Conservation (phyloP, 2,113 vertebrate genomes). For the Haemorhous mexicanus region DNA sequence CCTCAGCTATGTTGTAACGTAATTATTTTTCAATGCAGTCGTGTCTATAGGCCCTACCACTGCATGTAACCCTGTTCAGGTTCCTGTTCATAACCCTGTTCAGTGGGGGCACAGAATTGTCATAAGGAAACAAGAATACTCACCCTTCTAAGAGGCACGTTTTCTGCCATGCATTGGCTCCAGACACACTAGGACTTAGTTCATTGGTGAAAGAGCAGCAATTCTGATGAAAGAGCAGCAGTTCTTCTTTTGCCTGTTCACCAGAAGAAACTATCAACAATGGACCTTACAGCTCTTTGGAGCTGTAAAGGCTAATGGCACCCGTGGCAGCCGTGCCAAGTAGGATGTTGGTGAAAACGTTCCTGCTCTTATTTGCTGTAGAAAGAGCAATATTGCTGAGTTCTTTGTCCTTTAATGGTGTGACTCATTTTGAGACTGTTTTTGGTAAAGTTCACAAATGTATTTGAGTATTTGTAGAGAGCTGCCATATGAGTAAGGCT, state of each 20-base stretch:
- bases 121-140: not conserved
- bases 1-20: not conserved
- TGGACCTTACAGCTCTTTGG: not conserved
- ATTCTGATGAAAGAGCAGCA: not conserved
- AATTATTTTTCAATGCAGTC: not conserved
- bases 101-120: not conserved
- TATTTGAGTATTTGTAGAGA: slow-evolving; percentile 3
- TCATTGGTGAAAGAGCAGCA: not conserved
- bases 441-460: slow-evolving; percentile 19
- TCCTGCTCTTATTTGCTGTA: not conserved
- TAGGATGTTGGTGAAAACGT: not conserved
- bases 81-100: not conserved
- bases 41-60: not conserved
- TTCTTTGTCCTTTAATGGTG: not conserved
- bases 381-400: not conserved
- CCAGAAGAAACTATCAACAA: not conserved
- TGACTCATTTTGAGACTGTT: slow-evolving; percentile 31
- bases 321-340: not conserved
- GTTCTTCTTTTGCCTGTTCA: not conserved
- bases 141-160: not conserved
- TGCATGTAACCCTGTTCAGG: no score
- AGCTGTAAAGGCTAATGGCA: not conserved
- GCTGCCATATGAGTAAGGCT: not conserved
- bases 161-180: not conserved
- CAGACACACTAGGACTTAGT: not conserved